Base-by-base conservation (phyloP, 2,113 vertebrate species). In the Thunnus thynnus region DNA sequence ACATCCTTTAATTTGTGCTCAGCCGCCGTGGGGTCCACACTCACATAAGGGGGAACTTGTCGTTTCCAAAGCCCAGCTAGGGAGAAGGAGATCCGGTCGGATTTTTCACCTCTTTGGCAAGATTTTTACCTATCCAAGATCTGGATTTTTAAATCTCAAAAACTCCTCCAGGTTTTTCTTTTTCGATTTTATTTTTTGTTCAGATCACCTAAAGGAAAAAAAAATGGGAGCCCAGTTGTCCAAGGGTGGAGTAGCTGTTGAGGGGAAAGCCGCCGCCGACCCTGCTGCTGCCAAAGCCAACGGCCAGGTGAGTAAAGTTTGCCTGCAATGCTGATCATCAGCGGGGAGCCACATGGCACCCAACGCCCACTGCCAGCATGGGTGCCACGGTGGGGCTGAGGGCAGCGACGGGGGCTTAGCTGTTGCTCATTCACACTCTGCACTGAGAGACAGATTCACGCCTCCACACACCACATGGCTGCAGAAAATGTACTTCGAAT, bases 221-320 rank as follows among this genome's bases (percentile, higher is more conserved):
- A 74, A 67, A 90, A 97, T 97, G 97, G 97, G 97, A 86, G 95
- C 96, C 91, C 96, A 96, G 83, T 93, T 95, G 94, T 96, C 97
- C 84, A 97, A 97, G 94, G 95, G 96, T 93, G 95, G 95, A 94
- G 95, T 95, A 91, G 94, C 95, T 90, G 96, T 93, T 64, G 89
- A 95, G 88, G 93, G 90, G 81, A 88, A 95, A 80, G 94, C 89
- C 74, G 89, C 89, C 80, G 91, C 89, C 32, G 93, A 94, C 47
- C 86, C 90, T 14, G 93, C 93, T 78, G 95, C 96, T 41, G 91
- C 95, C 66, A 98, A 97, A 92, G 93, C 96, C 90, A 97, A 97
- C 89, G 97, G 96, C 93, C 97, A 97, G 97, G 97, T 98, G 93
- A 93, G 92, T 88, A 10, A 46, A 72, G 3, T 0, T 11, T 68